Evolutionary conservation across 2,113 vertebrate species (phyloP), one percentile per base, ranked within the genome.

Genomic region (Sphyrna mokarran): DNA sequence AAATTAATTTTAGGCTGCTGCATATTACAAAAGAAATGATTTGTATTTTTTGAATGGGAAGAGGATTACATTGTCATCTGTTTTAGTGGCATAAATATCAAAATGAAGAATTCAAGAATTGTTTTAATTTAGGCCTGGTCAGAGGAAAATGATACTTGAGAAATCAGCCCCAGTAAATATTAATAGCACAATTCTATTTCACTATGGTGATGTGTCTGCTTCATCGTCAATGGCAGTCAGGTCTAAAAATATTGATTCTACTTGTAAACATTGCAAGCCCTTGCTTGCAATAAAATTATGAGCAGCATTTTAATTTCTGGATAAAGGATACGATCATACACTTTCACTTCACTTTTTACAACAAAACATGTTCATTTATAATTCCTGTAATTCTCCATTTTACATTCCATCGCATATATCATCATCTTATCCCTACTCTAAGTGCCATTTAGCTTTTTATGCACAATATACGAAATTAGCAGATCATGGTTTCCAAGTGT

Each of bases 1-100:
- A 66, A 33, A 93, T 93, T 93, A 93, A 68, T 93, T 66, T 93
- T 93, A 66, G 33, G n/a, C 61, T 66, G 61, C 61, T 93, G 87
- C 6, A 63, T 91, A 61, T n/a, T 63, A 91, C 33, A n/a, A n/a
- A 61, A 29, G 29, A 91, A 91, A 63, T 18, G 14, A 37, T 93
- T 66, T 66, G 33, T 93, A 93, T 66, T 37, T 93, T 5, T n/a
- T 68, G 68, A 66, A n/a, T 68, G 16, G 18, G 7, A 93, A 93
- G 20, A 66, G 5, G 61, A 93, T 93, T 37, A 93, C 2, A 9
- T 40, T 93, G 14, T 68, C 89, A 66, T 37, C 33, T 93, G 89
- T 22, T 40, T 93, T 61, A 37, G 14, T 66, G 61, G 18, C 89
- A 93, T n/a, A 37, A 93, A 68, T 93, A 93, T 68, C 61, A 66